phyloP scores from a whole-genome alignment of 2,888 invertebrate genomes.

The Lamproptera curius region DNA sequence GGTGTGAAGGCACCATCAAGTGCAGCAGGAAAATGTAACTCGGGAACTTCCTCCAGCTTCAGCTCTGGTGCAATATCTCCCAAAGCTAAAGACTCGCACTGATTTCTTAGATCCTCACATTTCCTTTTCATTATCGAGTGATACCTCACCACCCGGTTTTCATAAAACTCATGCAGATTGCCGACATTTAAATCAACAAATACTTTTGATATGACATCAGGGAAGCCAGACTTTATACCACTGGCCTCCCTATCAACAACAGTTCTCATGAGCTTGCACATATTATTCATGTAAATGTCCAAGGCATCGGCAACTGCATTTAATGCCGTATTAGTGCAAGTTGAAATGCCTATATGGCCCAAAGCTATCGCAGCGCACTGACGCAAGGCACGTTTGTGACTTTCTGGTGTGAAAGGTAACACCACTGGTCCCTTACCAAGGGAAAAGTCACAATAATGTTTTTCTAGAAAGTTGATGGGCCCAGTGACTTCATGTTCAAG shows the following conservation, averaged over 20 bases:
- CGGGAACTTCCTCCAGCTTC: constrained; percentile 72
- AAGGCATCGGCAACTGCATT: constrained; percentile 59
- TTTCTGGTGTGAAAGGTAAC: constrained; percentile 65
- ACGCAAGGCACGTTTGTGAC: constrained; percentile 60
- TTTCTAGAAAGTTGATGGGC: constrained; percentile 62
- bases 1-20: constrained; percentile 73
- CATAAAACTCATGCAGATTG: constrained; percentile 63
- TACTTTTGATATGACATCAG: constrained; percentile 69
- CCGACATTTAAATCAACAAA: constrained; percentile 65
- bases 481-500: constrained; percentile 51
- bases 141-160: constrained; percentile 58
- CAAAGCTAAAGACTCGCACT: constrained; percentile 54
- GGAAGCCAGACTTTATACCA: constrained; percentile 59
- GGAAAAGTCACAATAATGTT: constrained; percentile 66
- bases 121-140: constrained; percentile 55
- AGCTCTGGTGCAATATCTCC: constrained; percentile 58
- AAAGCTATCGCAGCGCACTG: constrained; percentile 69
- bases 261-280: constrained; percentile 63
- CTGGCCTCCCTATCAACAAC: constrained; percentile 64
- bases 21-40: constrained; percentile 73
- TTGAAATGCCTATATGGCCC: constrained; percentile 58
- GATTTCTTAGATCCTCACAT: constrained; percentile 47
- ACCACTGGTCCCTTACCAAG: constrained; percentile 61
- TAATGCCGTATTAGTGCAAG: constrained; percentile 60
- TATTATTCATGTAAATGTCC: constrained; percentile 61